Evolutionary conservation across 1,140 invertebrate genomes (phyloP).

Genomic region (Magallana gigas): DNA sequence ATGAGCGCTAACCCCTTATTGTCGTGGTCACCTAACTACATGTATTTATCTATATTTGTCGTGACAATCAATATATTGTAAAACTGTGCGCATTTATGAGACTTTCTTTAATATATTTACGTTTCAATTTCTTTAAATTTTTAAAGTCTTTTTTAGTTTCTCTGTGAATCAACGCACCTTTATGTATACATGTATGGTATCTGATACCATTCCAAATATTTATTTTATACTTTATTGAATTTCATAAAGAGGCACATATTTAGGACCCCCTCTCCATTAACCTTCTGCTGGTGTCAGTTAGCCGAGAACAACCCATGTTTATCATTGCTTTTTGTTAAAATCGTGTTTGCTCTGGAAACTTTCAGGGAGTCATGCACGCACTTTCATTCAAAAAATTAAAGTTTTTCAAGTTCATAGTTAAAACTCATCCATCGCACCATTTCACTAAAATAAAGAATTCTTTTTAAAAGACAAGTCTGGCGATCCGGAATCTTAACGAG

Average conservation of each 20-base stretch:
- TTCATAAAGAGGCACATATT: not conserved
- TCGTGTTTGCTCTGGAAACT: not conserved
- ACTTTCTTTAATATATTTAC: not conserved
- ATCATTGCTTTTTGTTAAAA: not conserved
- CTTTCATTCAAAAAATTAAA: not conserved
- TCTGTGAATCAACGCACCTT: not conserved
- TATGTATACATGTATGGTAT: not conserved
- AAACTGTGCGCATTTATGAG: not conserved
- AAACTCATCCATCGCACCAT: constrained; percentile 2
- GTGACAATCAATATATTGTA: too few relatives aligned
- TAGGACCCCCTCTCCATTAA: not conserved
- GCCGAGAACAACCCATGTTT: not conserved
- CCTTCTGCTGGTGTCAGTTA: not conserved
- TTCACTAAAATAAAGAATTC: not conserved
- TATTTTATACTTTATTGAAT: not conserved
- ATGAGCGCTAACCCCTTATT: not conserved
- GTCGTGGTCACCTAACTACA: too few relatives aligned
- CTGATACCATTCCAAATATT: not conserved
- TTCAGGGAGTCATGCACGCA: not conserved
- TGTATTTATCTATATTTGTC: too few relatives aligned
- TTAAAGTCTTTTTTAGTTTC: not conserved
- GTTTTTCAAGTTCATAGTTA: not conserved
- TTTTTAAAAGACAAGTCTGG: not conserved
- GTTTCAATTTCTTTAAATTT: not conserved
- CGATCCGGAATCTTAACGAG: not conserved